These are phyloP conservation scores for Dipodomys stephensi DNA, from an alignment of 2,113 vertebrate genomes.

Conservation along the genomic window DNA sequence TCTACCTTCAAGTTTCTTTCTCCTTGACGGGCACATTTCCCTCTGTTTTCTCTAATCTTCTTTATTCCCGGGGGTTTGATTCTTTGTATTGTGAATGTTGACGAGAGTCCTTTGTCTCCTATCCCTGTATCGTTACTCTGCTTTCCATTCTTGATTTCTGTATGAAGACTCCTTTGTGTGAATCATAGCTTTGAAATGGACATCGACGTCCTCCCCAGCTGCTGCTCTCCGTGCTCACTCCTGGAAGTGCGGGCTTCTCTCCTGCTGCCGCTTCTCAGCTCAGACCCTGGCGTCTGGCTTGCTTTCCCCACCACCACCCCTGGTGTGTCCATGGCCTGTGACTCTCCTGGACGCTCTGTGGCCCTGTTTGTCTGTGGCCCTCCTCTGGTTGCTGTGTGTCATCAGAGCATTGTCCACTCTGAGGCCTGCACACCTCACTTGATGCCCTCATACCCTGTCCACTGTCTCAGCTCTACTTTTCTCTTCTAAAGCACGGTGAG, in stretches of 20 bases:
- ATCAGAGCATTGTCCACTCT: background rate
- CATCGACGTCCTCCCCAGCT: too few species aligned
- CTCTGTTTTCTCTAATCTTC: background rate
- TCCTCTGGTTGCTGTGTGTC: background rate
- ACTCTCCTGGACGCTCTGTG: background rate
- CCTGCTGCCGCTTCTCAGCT: background rate
- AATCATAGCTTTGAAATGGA: too few species aligned
- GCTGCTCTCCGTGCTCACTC: too few species aligned
- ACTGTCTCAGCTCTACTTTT: background rate
- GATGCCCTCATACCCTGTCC: background rate
- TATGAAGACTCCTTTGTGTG: background rate
- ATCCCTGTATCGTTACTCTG: background rate
- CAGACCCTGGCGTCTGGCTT: background rate
- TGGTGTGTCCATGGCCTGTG: background rate
- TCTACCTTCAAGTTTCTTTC: background rate
- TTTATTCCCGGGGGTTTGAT: background rate
- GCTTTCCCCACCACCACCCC: background rate
- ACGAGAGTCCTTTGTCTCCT: background rate
- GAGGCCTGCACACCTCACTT: background rate
- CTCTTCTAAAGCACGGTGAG: background rate
- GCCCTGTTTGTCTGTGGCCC: too few species aligned
- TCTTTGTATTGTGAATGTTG: background rate
- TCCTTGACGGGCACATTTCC: background rate
- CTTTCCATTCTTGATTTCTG: background rate
- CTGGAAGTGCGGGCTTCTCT: background rate